Evolutionary conservation across 1,140 invertebrate species (phyloP), one percentile per base, ranked within the genome.

Genomic region (Rhynchophorus ferrugineus): DNA sequence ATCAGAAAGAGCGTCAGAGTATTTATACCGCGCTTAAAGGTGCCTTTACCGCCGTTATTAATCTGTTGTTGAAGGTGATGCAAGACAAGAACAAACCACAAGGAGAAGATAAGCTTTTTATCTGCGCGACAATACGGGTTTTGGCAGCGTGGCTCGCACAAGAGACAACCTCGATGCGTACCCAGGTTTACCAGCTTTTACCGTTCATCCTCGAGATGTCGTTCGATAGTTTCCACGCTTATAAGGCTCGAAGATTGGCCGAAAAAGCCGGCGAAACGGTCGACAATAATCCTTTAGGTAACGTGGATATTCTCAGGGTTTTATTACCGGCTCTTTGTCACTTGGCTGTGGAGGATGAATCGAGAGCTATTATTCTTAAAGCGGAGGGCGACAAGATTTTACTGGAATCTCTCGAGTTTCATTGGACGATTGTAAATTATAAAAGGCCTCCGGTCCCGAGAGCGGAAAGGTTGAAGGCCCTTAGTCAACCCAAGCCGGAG

Each of bases 21-120:
- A 73, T 93, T 0, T 93, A 91, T 58, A 88, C 87, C 0, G 87
- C 88, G n/a, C 69, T 95, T 0, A 93, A 93, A 66, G 89, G 89
- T 24, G 88, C 90, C 5, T 92, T 93, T 68, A 80, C 85, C 57
- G 86, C 88, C 41, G 79, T 94, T 37, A 75, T 94, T 36, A 79
- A 78, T 29, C 75, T 91, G 29, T 66, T 95, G 3, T 80, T 77
- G 33, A 79, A 82, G 61, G 74, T 91, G 1, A 80, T 80, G 5
- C 83, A 84, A 61, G 84, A 85, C 63, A 87, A 85, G 62, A 78
- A 76, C 60, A 74, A 74, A 58, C 74, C 73, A 6, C 75, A 77
- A 49, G 72, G 79, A 45, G 73, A 78, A 51, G 73, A 78, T 46
- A 84, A 85, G 70, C 71, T 85, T 34, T 89, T 92, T 70, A 75